Conservation (phyloP, 2,797 vertebrate genomes). For the Tiaroga cobitis region DNA sequence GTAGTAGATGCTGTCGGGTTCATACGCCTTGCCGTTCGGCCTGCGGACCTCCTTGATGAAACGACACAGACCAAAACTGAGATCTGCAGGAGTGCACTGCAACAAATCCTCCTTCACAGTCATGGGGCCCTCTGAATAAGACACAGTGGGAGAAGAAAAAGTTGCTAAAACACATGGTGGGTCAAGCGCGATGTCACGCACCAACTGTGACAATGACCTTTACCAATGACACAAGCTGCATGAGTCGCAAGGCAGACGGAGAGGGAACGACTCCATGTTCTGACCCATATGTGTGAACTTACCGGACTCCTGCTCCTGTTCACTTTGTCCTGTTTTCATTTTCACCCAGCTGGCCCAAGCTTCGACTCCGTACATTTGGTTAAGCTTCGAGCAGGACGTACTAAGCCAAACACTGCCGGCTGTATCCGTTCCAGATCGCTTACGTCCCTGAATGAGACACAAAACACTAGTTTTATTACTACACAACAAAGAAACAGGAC, state of each 20-base stretch:
- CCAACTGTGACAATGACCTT: conserved; percentile 36
- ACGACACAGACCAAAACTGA: conserved; percentile 89
- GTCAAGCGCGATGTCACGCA: conserved; percentile 22
- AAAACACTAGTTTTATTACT: not conserved
- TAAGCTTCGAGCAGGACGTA: conserved; percentile 76
- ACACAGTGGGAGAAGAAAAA: conserved; percentile 25
- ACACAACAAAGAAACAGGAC: not conserved
- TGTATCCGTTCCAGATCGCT: conserved; percentile 77
- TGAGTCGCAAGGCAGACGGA: conserved; percentile 23
- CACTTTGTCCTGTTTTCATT: conserved; percentile 80
- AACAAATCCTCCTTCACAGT: conserved; percentile 91
- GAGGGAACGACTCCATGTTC: not conserved
- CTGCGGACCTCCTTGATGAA: conserved; percentile 93
- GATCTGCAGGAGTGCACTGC: conserved; percentile 88
- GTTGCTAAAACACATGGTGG: conserved; percentile 22
- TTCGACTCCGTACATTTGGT: conserved; percentile 92
- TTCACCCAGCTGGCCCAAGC: conserved; percentile 95
- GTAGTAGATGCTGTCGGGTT: conserved; percentile 95
- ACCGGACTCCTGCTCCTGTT: conserved; percentile 80
- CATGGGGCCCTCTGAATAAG: conserved; percentile 75
- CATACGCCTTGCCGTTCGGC: conserved; percentile 90
- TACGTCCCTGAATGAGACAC: conserved; percentile 79
- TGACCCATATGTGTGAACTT: conserved; percentile 48
- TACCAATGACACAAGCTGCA: not conserved
- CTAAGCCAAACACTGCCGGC: conserved; percentile 57